Base-by-base conservation (phyloP, 1,140 invertebrate species). In the Heliconius eleuchia region DNA sequence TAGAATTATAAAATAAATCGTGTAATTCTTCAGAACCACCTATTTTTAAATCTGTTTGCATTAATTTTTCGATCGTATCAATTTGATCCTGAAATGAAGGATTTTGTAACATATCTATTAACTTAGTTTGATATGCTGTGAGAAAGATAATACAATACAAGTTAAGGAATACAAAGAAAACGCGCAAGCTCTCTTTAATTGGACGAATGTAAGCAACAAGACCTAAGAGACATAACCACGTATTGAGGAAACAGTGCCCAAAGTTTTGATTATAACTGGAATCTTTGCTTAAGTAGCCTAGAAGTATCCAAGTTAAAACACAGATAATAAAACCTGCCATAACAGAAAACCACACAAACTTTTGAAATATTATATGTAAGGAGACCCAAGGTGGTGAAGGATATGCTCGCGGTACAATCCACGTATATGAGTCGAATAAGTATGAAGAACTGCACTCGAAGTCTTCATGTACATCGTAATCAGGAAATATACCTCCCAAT, bases 401-500 rank as follows among this genome's bases (percentile, higher is more conserved):
- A 23, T 90, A 83, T 11, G 95, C 95, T 74, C 92, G 73, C 50
- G 95, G 94, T 4, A 94, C 91, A 52, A 92, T 95, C 95, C 95
- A 96, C 16, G 95, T 94, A 81, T 95, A 95, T 0, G 92, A 92
- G 83, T 96, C 95, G 19, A 92, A 87, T 16, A 95, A 85, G 80
- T 96, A 96, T 2, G 88, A 88, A 5, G 88, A 87, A n/a, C 93
- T 94, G 13, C 89, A 89, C 79, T 95, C 95, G 82, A 95, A 96
- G 81, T 94, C 90, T 71, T 95, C 93, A 27, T 93, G 91, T 6
- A 95, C 92, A 79, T 95, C 94, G 79, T 95, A 94, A 84, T 96
- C 95, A 27, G 95, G 95, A 87, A 93, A 95, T 78, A 93, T 95
- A 46, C 94, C 95, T 3, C 95, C 95, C 16, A 95, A 79, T 7